Conservation (phyloP, 2,797 vertebrate species). For the Oryzias sinensis region DNA sequence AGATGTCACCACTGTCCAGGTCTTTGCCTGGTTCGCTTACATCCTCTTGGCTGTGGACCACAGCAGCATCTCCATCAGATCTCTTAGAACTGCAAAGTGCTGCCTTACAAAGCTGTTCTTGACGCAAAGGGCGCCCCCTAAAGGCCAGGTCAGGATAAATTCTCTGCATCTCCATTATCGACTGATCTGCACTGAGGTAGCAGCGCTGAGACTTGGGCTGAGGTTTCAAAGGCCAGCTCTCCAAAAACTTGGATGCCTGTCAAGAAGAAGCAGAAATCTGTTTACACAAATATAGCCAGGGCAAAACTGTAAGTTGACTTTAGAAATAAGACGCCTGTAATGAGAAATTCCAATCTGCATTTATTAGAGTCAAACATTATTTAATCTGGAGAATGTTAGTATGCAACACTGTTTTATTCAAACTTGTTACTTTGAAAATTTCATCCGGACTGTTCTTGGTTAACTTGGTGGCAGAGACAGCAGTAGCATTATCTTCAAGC, state of each 20-base stretch:
- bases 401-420: too few relatives aligned
- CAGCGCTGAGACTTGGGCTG: conserved; percentile 7
- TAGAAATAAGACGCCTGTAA: too few relatives aligned
- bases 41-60: not conserved
- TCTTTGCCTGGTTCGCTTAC: not conserved
- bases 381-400: too few relatives aligned
- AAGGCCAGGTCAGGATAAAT: conserved; percentile 83
- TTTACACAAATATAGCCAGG: not conserved
- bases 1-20: not conserved
- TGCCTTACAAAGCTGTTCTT: conserved; percentile 30
- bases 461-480: too few relatives aligned
- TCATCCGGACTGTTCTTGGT: too few relatives aligned
- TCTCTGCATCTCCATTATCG: conserved; percentile 71
- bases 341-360: too few relatives aligned
- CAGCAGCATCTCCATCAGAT: not conserved
- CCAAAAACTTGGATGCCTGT: conserved; percentile 27
- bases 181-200: conserved; percentile 50
- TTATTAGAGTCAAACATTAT: too few relatives aligned
- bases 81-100: not conserved
- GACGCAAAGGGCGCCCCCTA: conserved; percentile 56
- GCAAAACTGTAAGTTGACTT: too few relatives aligned
- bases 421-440: too few relatives aligned
- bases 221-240: conserved; percentile 1
- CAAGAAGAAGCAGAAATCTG: not conserved
- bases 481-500: too few relatives aligned